These are phyloP conservation scores for Trachelus stipa DNA, from an alignment of 2,888 invertebrate species.

Conservation along the genomic window DNA sequence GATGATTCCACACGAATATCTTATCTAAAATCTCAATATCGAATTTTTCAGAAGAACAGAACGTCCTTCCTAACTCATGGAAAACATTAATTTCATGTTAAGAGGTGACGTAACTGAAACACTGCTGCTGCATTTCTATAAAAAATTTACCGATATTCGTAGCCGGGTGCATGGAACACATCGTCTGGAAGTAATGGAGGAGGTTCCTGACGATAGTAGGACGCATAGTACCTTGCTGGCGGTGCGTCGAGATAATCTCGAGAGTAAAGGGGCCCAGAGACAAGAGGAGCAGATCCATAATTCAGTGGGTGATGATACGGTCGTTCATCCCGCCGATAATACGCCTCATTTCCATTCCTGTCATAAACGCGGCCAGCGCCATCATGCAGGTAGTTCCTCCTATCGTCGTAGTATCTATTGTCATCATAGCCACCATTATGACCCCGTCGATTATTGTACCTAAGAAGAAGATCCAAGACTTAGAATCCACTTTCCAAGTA, in stretches of 20 bases:
- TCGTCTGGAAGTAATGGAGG: constrained; percentile 6
- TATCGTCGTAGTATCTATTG: constrained; percentile 68
- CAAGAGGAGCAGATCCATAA: constrained; percentile 25
- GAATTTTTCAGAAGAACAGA: background rate
- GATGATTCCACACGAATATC: background rate
- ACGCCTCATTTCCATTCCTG: constrained; percentile 36
- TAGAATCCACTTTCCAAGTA: constrained; percentile 1
- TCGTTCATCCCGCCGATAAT: constrained; percentile 34
- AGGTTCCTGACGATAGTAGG: constrained; percentile 20
- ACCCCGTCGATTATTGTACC: constrained; percentile 66
- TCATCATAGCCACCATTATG: constrained; percentile 67
- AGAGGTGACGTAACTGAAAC: background rate
- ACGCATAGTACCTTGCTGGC: constrained; percentile 19
- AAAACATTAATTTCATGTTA: background rate
- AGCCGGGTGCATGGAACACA: background rate
- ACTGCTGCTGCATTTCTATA: background rate
- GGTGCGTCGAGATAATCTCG: constrained; percentile 24
- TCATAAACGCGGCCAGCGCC: constrained; percentile 65
- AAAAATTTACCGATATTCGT: constrained; percentile 3
- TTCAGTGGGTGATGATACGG: constrained; percentile 18
- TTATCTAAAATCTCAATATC: background rate
- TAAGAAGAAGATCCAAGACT: constrained; percentile 15
- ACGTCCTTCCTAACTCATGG: background rate
- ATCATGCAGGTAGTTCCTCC: constrained; percentile 66
- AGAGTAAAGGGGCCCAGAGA: constrained; percentile 23